A percentile compares a stretch with the other conserved stretches of the same genome.
phyloP scores from a whole-genome alignment of 2,888 invertebrate genomes.

The Anthophora plumipes region DNA sequence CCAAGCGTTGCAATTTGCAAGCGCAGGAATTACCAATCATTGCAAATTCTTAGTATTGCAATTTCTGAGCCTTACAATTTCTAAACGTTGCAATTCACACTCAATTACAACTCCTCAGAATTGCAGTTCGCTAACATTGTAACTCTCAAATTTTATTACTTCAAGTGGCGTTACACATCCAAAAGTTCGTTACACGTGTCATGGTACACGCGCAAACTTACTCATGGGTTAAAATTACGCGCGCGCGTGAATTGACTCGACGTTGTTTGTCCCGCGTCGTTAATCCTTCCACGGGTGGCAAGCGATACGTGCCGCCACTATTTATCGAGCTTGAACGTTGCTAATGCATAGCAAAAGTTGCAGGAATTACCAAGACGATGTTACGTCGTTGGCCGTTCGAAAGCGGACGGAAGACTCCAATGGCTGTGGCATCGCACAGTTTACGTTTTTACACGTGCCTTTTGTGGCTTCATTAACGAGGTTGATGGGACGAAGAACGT shows the following conservation, averaged over 20 bases:
- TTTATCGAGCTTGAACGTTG: constrained; percentile 16
- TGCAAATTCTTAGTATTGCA: too few species aligned
- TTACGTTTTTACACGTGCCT: background rate
- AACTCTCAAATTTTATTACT: too few species aligned
- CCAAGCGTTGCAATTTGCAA: too few species aligned
- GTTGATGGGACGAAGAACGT: background rate
- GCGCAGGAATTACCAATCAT: too few species aligned
- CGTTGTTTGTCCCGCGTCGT: constrained; percentile 19
- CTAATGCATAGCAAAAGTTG: constrained; percentile 12
- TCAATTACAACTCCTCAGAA: too few species aligned
- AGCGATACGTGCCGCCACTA: background rate
- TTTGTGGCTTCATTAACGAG: constrained; percentile 8
- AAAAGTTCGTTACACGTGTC: background rate
- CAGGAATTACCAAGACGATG: constrained; percentile 4
- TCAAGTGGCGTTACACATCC: background rate
- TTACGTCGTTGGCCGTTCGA: background rate
- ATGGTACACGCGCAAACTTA: background rate
- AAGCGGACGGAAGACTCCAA: background rate
- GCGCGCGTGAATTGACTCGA: constrained; percentile 22
- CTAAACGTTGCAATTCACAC: too few species aligned
- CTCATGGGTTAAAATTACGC: background rate
- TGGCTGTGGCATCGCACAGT: background rate
- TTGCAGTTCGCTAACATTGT: too few species aligned
- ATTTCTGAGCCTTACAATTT: too few species aligned
- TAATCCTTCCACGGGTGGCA: constrained; percentile 15